phyloP scores from a whole-genome alignment of 1,140 invertebrate genomes.

The Myzus persicae region DNA sequence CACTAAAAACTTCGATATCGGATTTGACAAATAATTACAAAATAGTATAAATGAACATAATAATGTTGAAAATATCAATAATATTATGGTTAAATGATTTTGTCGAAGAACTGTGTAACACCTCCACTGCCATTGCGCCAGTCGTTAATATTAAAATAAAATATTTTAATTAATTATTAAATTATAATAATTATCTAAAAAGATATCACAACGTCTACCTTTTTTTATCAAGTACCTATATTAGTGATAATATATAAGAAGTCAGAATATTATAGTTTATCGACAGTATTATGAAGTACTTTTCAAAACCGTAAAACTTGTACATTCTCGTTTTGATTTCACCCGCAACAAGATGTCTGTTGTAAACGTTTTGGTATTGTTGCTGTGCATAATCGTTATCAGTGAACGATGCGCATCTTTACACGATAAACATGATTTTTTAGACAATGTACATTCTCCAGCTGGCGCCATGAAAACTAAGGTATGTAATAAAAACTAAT shows the following conservation, averaged over 20 bases:
- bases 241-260: background rate
- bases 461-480: background rate
- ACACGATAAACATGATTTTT: background rate
- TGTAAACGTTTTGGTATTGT: background rate
- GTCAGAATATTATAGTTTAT: background rate
- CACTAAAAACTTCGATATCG: too few relatives aligned
- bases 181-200: constrained; percentile 3
- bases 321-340: background rate
- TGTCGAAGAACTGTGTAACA: too few relatives aligned
- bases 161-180: background rate
- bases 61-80: too few relatives aligned
- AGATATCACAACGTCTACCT: background rate
- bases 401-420: background rate
- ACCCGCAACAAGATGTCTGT: background rate
- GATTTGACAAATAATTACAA: too few relatives aligned
- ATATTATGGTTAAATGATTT: too few relatives aligned
- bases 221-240: background rate
- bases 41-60: too few relatives aligned
- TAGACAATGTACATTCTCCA: background rate
- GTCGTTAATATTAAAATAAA: too few relatives aligned
- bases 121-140: too few relatives aligned
- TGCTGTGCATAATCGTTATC: background rate
- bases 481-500: constrained; percentile 12
- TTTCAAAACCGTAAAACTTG: background rate
- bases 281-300: background rate